Conservation (phyloP, 1,140 invertebrate genomes). For the Scaptomyza graminum region DNA sequence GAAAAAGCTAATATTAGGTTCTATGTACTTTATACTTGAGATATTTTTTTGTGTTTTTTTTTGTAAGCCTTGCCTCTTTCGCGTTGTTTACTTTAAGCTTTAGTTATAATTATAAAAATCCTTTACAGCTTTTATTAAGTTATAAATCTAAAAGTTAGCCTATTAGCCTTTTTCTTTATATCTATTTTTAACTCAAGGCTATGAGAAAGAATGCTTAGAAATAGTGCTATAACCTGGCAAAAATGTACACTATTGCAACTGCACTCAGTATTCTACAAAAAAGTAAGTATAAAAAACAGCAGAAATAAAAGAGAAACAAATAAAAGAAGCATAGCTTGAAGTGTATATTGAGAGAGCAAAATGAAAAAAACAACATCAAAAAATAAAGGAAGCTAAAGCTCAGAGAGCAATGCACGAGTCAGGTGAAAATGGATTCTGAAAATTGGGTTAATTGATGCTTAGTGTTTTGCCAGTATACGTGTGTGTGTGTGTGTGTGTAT, state of each 20-base stretch:
- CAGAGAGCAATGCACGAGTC: conserved; percentile 36
- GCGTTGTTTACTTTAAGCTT: too few relatives aligned
- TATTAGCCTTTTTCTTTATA: too few relatives aligned
- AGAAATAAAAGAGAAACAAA: conserved; percentile 56
- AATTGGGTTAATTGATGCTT: conserved; percentile 83
- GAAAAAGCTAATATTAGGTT: too few relatives aligned
- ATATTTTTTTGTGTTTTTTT: too few relatives aligned
- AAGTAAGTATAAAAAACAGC: conserved; percentile 28
- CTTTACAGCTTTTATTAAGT: too few relatives aligned
- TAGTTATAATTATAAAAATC: not conserved
- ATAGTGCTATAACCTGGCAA: conserved; percentile 18
- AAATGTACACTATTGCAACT: not conserved
- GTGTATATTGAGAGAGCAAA: conserved; percentile 4
- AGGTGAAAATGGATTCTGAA: conserved; percentile 82
- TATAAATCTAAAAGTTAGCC: too few relatives aligned
- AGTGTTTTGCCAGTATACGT: conserved; percentile 54
- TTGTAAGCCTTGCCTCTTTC: too few relatives aligned
- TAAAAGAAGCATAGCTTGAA: conserved; percentile 27
- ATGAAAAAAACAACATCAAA: too few relatives aligned
- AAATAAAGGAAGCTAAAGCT: conserved; percentile 30
- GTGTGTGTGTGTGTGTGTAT: conserved; percentile 23
- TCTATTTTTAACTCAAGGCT: not conserved
- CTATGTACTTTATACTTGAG: too few relatives aligned
- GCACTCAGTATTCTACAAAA: conserved; percentile 7
- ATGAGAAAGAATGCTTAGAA: conserved; percentile 31